A percentile compares a stretch with the other conserved stretches of the same genome.
Conservation (phyloP, 2,113 vertebrate genomes). For the Cygnus atratus region DNA sequence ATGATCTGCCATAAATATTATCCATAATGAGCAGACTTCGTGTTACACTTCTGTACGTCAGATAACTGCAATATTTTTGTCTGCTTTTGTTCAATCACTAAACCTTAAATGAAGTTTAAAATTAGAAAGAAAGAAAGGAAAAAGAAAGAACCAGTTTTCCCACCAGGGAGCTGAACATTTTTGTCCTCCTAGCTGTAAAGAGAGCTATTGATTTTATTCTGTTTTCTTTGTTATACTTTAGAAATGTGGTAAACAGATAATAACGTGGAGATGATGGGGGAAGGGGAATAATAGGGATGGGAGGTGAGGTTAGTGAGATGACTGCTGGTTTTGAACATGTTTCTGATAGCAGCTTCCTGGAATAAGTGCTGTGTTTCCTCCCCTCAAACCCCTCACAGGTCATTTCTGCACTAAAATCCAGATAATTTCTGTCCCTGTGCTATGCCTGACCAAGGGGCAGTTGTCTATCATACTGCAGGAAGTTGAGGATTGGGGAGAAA, state of each 20-base stretch:
- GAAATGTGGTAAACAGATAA: conserved; percentile 4
- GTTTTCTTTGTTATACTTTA: conserved; percentile 12
- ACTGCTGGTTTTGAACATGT: neutral
- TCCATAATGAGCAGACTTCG: conserved; percentile 77
- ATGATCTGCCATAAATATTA: conserved; percentile 83
- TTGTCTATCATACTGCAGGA: neutral
- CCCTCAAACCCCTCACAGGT: neutral
- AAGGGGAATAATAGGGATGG: neutral
- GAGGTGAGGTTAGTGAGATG: neutral
- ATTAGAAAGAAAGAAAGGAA: conserved; percentile 6
- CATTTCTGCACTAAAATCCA: neutral
- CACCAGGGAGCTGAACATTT: neutral
- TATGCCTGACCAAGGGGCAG: neutral
- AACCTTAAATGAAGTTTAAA: conserved; percentile 59
- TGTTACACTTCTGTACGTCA: conserved; percentile 77
- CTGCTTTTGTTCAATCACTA: conserved; percentile 72
- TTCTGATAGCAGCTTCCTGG: neutral
- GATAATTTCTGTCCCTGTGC: neutral
- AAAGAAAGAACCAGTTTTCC: neutral
- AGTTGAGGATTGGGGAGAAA: neutral
- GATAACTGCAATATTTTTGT: conserved; percentile 69
- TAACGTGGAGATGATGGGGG: neutral
- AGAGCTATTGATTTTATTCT: conserved; percentile 1
- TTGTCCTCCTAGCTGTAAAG: neutral
- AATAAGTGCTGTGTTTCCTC: neutral